Base-by-base conservation (phyloP, 2,888 invertebrate species). In the Tanypteryx hageni region DNA sequence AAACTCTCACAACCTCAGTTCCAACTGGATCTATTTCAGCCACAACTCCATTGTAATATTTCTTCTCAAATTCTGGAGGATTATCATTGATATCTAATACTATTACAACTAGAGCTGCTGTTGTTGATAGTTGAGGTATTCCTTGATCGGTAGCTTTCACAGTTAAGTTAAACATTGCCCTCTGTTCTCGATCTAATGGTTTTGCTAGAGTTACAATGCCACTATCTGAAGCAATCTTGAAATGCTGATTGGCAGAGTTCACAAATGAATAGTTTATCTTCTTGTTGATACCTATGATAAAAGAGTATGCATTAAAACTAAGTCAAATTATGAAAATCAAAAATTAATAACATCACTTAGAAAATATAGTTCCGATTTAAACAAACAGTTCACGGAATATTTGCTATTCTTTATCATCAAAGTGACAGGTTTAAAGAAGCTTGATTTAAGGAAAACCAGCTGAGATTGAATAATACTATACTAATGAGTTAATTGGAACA, bases 81-180 rank as follows among this genome's bases (percentile, higher is more conserved):
- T 99, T 99, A 95, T 99, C 99, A 94, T 98, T 99, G 93, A 99
- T 98, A 95, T 99, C 99, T 94, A 98, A 97, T 27, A 99, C 98
- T 94, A 98, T 97, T 84, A 99, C 97, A 61, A 97, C 96, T 93
- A 98, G 95, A 93, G 96, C 96, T 57, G 97, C 97, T 4, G 96
- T 95, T 93, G 97, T 97, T 92, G 96, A 96, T 93, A 97, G 95
- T 94, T 97, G 96, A 0, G 98, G 98, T 0, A 95, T 96, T 31
- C 99, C 99, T 93, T 97, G 97, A 95, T 99, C 99, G 56, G 96
- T 95, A 0, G 99, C 99, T 94, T 96, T 96, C 44, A 99, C 96
- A 1, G 97, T 97, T 57, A 99, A 96, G 94, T 98, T 98, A 95
- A 98, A 99, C 95, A 97, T 96, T 13, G 98, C 97, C 93, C 97